Conservation (phyloP, 2,113 vertebrate genomes). For the Aegotheles bennettii region DNA sequence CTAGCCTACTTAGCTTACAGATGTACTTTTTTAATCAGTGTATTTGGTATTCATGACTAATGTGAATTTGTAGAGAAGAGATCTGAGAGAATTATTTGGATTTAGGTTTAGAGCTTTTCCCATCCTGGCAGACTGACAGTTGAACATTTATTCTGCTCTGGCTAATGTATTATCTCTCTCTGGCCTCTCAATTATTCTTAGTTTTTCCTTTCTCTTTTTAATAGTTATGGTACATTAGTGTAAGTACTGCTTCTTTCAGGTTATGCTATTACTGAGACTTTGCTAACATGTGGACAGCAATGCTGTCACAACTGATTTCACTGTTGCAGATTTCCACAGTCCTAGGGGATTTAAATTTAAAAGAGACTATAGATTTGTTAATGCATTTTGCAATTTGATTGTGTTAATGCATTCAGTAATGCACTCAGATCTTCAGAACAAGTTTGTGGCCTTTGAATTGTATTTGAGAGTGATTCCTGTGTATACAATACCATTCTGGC, state of each 20-base stretch:
- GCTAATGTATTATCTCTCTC: constrained; percentile 6
- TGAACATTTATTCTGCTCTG: constrained; percentile 6
- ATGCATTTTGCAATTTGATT: background rate
- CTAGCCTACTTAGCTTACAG: background rate
- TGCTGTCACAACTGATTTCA: background rate
- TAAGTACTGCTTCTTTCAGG: background rate
- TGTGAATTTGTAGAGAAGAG: constrained; percentile 20
- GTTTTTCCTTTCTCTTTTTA: constrained; percentile 7
- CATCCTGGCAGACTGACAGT: background rate
- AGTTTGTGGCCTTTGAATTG: background rate
- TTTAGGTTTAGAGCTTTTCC: constrained; percentile 48
- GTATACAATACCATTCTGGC: background rate
- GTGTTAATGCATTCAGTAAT: background rate
- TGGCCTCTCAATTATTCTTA: background rate
- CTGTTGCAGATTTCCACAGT: background rate
- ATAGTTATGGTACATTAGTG: background rate
- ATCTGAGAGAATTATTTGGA: constrained; percentile 53
- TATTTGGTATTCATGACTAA: constrained; percentile 33
- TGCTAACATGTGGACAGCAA: background rate
- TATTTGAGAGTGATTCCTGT: background rate
- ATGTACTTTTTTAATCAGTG: background rate
- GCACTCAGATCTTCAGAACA: background rate
- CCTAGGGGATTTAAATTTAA: background rate
- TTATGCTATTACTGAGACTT: background rate
- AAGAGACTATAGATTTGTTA: background rate